These are phyloP conservation scores for Dendrocopos noguchii DNA, from an alignment of 2,113 vertebrate genomes.

Conservation along the genomic window DNA sequence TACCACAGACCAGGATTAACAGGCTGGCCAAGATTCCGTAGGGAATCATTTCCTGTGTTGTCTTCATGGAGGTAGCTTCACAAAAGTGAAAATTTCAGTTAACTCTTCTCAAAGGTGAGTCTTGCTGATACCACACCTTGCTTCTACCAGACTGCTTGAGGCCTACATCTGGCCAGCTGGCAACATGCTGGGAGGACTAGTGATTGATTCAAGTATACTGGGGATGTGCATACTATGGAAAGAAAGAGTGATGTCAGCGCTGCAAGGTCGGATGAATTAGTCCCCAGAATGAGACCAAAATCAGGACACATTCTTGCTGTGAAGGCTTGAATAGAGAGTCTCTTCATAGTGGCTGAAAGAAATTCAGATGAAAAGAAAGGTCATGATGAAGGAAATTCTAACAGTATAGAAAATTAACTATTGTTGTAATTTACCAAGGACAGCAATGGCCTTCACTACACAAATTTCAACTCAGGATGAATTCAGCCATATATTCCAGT, in stretches of 20 bases:
- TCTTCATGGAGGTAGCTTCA: not conserved
- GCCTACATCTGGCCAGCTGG: not conserved
- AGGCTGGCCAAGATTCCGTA: not conserved
- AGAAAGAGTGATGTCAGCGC: not conserved
- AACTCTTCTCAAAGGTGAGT: not conserved
- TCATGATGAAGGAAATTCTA: not conserved
- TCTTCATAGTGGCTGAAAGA: constrained; percentile 20
- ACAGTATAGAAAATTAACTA: not conserved
- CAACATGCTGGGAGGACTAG: not conserved
- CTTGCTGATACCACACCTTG: not conserved
- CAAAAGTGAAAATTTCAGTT: not conserved
- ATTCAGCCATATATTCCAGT: not conserved
- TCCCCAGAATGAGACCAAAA: constrained; percentile 15
- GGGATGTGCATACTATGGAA: not conserved
- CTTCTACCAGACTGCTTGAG: not conserved
- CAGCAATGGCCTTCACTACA: not conserved
- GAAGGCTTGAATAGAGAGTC: not conserved
- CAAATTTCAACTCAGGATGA: not conserved
- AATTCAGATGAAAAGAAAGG: constrained; percentile 8
- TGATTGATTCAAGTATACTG: not conserved
- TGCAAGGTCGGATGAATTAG: not conserved
- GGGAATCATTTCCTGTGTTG: not conserved
- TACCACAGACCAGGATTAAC: not conserved
- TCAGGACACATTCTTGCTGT: not conserved
- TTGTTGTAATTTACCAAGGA: constrained; percentile 1